Evolutionary conservation across 2,113 vertebrate genomes (phyloP).

Genomic region (Ceuthmochares aereus): DNA sequence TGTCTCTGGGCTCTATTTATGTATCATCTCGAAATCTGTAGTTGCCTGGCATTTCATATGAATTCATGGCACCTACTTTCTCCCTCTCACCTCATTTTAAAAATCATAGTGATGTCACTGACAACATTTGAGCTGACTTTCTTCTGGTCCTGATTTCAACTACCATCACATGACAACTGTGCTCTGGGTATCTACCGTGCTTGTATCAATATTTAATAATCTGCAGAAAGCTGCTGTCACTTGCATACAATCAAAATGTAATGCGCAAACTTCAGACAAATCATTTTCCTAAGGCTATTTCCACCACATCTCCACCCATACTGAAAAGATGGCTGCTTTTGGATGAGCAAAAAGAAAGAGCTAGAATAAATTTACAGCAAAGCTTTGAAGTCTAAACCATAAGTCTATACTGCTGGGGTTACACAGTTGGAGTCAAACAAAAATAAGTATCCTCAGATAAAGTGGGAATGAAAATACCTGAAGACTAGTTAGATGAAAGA

Average conservation of each 20-base stretch:
- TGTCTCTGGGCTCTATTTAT: not conserved
- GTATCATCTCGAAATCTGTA: not conserved
- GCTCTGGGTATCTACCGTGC: not conserved
- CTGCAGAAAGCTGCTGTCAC: fast-evolving
- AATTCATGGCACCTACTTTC: not conserved
- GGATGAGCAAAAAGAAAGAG: not conserved
- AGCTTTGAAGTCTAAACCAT: not conserved
- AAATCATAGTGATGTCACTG: not conserved
- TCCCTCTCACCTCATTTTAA: not conserved
- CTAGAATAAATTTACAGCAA: not conserved
- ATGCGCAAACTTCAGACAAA: not conserved
- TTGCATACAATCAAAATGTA: not conserved
- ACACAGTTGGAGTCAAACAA: not conserved
- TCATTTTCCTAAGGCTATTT: not conserved
- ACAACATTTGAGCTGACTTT: not conserved
- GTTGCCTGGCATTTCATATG: not conserved
- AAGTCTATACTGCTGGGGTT: not conserved
- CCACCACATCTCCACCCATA: not conserved
- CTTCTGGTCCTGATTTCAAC: not conserved
- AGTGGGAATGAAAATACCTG: not conserved
- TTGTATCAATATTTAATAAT: not conserved
- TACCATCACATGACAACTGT: fast-evolving
- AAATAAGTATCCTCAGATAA: not conserved
- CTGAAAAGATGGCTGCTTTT: not conserved
- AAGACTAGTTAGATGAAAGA: not conserved